Base-by-base conservation (phyloP, 2,113 vertebrate genomes). In the Actenoides lindsayi region DNA sequence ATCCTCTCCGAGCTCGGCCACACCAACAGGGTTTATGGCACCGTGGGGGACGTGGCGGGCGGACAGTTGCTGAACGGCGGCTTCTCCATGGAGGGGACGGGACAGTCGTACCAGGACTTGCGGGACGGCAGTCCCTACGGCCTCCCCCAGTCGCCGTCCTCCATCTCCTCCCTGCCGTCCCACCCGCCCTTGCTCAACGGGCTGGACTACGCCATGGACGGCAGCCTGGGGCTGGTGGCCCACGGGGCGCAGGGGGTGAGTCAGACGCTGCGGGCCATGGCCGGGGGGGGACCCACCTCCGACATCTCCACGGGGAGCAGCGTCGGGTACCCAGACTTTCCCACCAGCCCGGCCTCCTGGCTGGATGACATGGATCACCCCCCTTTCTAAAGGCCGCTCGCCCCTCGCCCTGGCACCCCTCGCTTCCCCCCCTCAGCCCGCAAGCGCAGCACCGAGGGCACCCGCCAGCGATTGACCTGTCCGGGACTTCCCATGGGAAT, bases 341-440 rank as follows among this genome's bases (percentile, higher is more conserved):
- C 99, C 92, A 99, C 99, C 80, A 99, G 99, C 96, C 99, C 99
- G 2, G 99, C 98, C 76, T 99, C 99, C n/a, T 99, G 99, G 99
- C 98, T 99, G 75, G 99, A 99, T 28, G 99, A 99, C 97, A 99
- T 99, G 99, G 99, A 99, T 98, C 99, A 99, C 96, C 99, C 99
- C 95, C 99, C 99, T 97, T 99, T 99, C 98, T 99, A 99, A 99
- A 93, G 64, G 27, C 78, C 16, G 39, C 82, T 87, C 35, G 6
- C 46, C 57, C 35, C 46, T 48, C 6, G 3, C 51, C 76, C 90
- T 19, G 21, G 44, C 41, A n/a, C 57, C 51, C 25, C 62, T 67
- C 8, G 62, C 65, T 46, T 81, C 33, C 63, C 65, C 56, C 76
- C 31, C 48, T 16, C n/a, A n/a, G 83, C 87, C 71, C 9, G 8